These are phyloP conservation scores for Loriculus beryllinus DNA, from an alignment of 2,797 vertebrate genomes.

Conservation along the genomic window DNA sequence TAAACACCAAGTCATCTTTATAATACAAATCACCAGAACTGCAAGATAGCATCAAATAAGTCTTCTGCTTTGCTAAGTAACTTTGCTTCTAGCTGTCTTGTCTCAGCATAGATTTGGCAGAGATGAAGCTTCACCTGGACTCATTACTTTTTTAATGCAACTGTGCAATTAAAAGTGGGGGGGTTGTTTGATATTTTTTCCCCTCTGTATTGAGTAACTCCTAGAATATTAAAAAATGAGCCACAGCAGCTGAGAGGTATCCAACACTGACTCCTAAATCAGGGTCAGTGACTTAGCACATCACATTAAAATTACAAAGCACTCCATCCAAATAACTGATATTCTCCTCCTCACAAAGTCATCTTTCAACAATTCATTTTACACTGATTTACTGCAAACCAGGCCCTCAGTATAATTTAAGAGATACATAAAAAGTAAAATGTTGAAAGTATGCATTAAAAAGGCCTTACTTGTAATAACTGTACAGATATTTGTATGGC, in stretches of 20 bases:
- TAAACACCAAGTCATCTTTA: not conserved
- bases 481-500: not conserved
- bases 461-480: not conserved
- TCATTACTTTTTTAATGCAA: not conserved
- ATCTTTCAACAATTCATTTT: not conserved
- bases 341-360: not conserved
- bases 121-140: not conserved
- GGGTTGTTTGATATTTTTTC: not conserved
- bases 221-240: not conserved
- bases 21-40: not conserved
- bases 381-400: not conserved
- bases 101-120: not conserved
- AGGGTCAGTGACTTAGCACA: not conserved
- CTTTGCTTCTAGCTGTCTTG: not conserved
- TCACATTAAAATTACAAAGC: not conserved
- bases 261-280: not conserved
- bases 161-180: not conserved
- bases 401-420: not conserved
- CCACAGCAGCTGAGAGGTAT: not conserved
- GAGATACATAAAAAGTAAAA: not conserved
- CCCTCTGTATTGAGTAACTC: not conserved
- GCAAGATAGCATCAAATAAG: not conserved
- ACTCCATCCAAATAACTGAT: not conserved
- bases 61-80: not conserved
- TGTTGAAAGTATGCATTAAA: not conserved